These are phyloP conservation scores for Leucophenga varia DNA, from an alignment of 1,140 invertebrate species.

Conservation along the genomic window DNA sequence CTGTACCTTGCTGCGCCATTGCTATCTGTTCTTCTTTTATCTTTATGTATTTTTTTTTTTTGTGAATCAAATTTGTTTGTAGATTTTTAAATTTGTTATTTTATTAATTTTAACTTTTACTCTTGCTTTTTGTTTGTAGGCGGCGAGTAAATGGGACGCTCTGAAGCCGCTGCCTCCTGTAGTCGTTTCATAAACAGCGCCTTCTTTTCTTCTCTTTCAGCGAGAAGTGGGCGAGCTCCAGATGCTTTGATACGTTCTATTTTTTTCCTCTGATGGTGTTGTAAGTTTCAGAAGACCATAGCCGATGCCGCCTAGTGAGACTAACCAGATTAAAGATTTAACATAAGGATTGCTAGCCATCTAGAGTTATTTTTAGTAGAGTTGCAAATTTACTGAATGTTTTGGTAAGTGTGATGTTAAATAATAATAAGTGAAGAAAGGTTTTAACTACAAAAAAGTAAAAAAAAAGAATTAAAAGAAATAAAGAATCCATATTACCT, in stretches of 20 bases:
- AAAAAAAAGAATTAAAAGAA: too few species aligned
- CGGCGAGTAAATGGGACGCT: slow-evolving; percentile 24
- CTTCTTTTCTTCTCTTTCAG: slow-evolving; percentile 31
- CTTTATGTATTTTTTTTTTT: too few species aligned
- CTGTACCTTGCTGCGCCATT: too few species aligned
- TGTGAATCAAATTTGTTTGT: too few species aligned
- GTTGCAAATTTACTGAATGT: neutral
- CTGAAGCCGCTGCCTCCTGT: slow-evolving; percentile 34
- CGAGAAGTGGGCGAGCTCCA: slow-evolving; percentile 3
- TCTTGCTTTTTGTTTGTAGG: too few species aligned
- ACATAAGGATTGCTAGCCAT: slow-evolving; percentile 57
- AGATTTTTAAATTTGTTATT: too few species aligned
- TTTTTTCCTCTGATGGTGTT: slow-evolving; percentile 60
- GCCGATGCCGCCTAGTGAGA: slow-evolving; percentile 60
- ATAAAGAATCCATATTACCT: too few species aligned
- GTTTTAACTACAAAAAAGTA: neutral
- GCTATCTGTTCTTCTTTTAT: too few species aligned
- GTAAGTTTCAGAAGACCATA: slow-evolving; percentile 60
- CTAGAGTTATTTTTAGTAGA: slow-evolving; percentile 35
- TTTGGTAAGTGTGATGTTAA: too few species aligned
- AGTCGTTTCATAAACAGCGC: slow-evolving; percentile 40
- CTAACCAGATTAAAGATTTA: slow-evolving; percentile 62
- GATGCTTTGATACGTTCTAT: slow-evolving; percentile 57
- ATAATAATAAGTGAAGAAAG: neutral
- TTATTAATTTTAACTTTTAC: too few species aligned